Evolutionary conservation across 2,888 invertebrate genomes (phyloP).

Genomic region (Andrena dorsata): DNA sequence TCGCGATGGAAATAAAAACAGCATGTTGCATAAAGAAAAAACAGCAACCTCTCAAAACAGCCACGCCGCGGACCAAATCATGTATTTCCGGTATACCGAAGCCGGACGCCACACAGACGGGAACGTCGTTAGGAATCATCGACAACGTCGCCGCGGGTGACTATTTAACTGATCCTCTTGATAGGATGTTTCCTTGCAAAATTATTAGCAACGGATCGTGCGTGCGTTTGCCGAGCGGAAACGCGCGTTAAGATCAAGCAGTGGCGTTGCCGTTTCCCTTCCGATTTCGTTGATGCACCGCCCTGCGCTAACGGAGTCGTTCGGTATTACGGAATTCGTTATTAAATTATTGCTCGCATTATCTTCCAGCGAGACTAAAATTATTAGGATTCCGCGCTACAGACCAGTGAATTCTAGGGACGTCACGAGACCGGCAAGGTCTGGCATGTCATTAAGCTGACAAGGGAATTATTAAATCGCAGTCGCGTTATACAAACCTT

Average conservation of each 20-base stretch:
- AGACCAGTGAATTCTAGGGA: slow-evolving; percentile 12
- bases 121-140: slow-evolving; percentile 68
- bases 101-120: slow-evolving; percentile 70
- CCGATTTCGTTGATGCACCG: background rate
- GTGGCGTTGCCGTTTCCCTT: background rate
- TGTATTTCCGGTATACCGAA: slow-evolving; percentile 63
- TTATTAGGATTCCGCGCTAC: background rate
- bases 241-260: slow-evolving; percentile 35
- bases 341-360: background rate
- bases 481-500: slow-evolving; percentile 7
- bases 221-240: slow-evolving; percentile 32
- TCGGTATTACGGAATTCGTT: background rate
- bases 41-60: background rate
- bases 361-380: background rate
- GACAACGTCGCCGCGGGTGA: slow-evolving; percentile 66
- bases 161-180: slow-evolving; percentile 67
- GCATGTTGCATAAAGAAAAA: background rate
- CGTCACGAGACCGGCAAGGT: slow-evolving; percentile 11
- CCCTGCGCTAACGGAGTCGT: background rate
- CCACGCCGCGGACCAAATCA: slow-evolving; percentile 10
- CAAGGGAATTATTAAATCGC: slow-evolving; percentile 54
- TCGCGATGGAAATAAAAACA: background rate
- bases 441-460: slow-evolving; percentile 50
- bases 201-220: slow-evolving; percentile 53
- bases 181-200: slow-evolving; percentile 61